Percentiles rank a stretch among this genome's conserved stretches.
Evolutionary conservation across 2,113 vertebrate genomes (phyloP).

Genomic region (Raphicerus campestris): DNA sequence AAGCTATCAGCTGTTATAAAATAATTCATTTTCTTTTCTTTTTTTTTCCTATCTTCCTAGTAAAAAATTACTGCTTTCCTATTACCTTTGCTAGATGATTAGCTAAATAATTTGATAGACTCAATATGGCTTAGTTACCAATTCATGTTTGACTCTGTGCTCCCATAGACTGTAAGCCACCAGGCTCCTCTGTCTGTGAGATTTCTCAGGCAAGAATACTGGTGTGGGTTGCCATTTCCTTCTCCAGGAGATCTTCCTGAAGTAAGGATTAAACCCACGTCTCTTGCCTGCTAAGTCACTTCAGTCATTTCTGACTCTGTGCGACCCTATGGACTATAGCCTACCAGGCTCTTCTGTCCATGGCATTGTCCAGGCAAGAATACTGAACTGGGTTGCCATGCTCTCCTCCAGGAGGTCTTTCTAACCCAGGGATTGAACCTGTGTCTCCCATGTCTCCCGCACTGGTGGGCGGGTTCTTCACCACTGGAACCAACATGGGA

Average conservation of each 20-base stretch:
- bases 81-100: neutral
- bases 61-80: neutral
- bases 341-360: neutral
- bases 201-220: neutral
- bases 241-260: neutral
- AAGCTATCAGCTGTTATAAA: neutral
- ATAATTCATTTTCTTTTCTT: neutral
- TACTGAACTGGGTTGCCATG: neutral
- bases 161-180: neutral
- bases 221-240: neutral
- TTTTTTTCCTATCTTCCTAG: neutral
- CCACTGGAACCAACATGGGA: neutral
- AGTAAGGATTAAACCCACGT: fast-evolving
- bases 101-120: neutral
- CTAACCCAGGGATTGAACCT: neutral
- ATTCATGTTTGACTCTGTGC: neutral
- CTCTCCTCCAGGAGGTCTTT: neutral
- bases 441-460: neutral
- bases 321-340: neutral
- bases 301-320: neutral
- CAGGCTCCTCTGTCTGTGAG: neutral
- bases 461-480: neutral
- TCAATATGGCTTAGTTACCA: neutral
- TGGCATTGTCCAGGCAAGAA: neutral
- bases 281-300: neutral